Evolutionary conservation across 2,888 invertebrate species (phyloP).

Genomic region (Drosophila testacea): DNA sequence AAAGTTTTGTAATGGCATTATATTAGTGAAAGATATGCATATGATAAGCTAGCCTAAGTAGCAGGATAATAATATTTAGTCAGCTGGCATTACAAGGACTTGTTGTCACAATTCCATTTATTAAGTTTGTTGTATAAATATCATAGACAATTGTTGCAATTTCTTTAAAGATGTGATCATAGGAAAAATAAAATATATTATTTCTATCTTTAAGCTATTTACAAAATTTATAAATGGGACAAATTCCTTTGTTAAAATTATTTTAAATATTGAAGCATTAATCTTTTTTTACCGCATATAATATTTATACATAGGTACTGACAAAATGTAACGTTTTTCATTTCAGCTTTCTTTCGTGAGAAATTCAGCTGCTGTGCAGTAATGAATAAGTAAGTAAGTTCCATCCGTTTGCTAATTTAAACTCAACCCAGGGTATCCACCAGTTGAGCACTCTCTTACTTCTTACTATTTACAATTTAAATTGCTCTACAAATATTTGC

Average conservation of each 20-base stretch:
- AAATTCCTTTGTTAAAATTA: too few species aligned
- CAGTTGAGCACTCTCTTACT: not conserved
- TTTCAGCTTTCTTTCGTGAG: not conserved
- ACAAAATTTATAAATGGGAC: too few species aligned
- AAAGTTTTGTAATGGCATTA: constrained; percentile 41
- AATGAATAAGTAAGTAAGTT: not conserved
- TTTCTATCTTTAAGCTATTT: too few species aligned
- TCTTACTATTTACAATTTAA: not conserved
- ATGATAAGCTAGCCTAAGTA: constrained; percentile 37
- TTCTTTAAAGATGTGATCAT: not conserved
- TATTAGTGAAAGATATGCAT: constrained; percentile 32
- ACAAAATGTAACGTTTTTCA: too few species aligned
- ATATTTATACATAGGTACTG: too few species aligned
- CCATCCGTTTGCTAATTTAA: not conserved
- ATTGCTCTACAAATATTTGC: not conserved
- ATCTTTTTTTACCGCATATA: too few species aligned
- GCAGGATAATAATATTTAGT: constrained; percentile 31
- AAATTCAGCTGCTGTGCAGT: not conserved
- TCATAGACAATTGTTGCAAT: not conserved
- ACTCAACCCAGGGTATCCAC: not conserved
- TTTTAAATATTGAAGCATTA: too few species aligned
- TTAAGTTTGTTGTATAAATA: constrained; percentile 17
- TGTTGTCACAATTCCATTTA: constrained; percentile 32
- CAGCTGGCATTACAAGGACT: constrained; percentile 27
- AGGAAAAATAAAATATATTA: not conserved